phyloP scores from a whole-genome alignment of 1,140 invertebrate species.

The Ceratitis capitata region DNA sequence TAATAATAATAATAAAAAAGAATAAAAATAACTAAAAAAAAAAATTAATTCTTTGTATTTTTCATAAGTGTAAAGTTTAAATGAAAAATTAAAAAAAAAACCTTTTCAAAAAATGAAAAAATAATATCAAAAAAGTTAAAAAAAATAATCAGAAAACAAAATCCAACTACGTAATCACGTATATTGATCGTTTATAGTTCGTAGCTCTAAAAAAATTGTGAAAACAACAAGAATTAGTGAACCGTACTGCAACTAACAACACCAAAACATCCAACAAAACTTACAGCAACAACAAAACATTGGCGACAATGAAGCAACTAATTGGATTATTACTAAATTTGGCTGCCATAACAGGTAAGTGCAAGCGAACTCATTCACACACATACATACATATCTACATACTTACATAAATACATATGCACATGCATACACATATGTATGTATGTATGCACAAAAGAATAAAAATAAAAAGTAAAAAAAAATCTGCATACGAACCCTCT shows the following conservation, averaged over 20 bases:
- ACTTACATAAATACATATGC: neutral
- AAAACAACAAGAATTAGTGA: neutral
- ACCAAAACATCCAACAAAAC: neutral
- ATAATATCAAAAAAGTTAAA: too few relatives aligned
- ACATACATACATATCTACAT: too few relatives aligned
- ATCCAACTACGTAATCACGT: neutral
- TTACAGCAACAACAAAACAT: neutral
- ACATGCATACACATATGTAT: neutral
- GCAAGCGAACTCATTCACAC: neutral
- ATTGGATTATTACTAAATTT: slow-evolving; percentile 49
- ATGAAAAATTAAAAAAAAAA: neutral
- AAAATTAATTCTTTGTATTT: too few relatives aligned
- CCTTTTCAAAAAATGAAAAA: too few relatives aligned
- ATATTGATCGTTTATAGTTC: neutral
- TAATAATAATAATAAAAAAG: too few relatives aligned
- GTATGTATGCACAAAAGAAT: neutral
- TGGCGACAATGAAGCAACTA: slow-evolving; percentile 43
- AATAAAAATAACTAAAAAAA: too few relatives aligned
- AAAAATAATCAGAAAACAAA: neutral
- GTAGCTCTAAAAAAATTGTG: neutral
- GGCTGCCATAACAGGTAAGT: slow-evolving; percentile 48
- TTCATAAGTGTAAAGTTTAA: too few relatives aligned
- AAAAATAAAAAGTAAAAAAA: neutral
- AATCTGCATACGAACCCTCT: neutral
- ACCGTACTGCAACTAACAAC: neutral